Evolutionary conservation across 2,113 vertebrate species (phyloP).

Genomic region (Xenopus laevis): DNA sequence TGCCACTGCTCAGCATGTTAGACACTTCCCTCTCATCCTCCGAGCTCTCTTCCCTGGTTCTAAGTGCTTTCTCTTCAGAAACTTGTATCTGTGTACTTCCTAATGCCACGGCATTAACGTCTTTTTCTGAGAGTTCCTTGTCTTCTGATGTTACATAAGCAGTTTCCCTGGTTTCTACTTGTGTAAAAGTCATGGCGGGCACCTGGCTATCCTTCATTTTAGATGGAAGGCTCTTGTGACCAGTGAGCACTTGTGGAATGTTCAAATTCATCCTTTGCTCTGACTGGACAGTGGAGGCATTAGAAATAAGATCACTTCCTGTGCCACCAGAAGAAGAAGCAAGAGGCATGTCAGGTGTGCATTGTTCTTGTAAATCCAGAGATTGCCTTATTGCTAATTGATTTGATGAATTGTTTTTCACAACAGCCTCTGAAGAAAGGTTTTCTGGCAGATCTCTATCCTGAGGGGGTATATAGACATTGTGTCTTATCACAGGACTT

Average conservation of each 20-base stretch:
- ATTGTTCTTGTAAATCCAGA: slow-evolving; percentile 46
- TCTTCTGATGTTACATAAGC: slow-evolving; percentile 38
- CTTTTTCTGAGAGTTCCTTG: slow-evolving; percentile 61
- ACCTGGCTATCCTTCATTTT: slow-evolving; percentile 46
- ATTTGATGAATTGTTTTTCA: slow-evolving; percentile 50
- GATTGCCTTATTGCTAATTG: slow-evolving; percentile 49
- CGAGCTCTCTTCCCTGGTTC: slow-evolving; percentile 67
- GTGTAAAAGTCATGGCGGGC: not conserved
- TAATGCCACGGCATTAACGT: slow-evolving; percentile 43
- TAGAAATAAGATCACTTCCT: slow-evolving; percentile 13
- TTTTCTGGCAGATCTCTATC: slow-evolving; percentile 55
- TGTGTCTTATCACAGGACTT: slow-evolving; percentile 63
- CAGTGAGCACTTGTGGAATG: slow-evolving; percentile 40
- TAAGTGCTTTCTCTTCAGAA: slow-evolving; percentile 57
- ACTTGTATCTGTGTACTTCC: slow-evolving; percentile 39
- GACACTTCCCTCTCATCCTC: slow-evolving; percentile 71
- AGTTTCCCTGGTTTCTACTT: slow-evolving; percentile 48
- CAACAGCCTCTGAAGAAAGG: slow-evolving; percentile 48
- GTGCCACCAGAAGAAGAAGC: slow-evolving; percentile 30
- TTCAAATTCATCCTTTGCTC: slow-evolving; percentile 44
- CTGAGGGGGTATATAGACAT: slow-evolving; percentile 59
- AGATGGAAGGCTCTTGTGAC: slow-evolving; percentile 3
- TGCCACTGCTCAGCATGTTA: slow-evolving; percentile 64
- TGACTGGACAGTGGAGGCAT: slow-evolving; percentile 39
- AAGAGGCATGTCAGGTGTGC: accelerated